These are phyloP conservation scores for Hippocampus zosterae DNA, from an alignment of 2,113 vertebrate genomes.

Conservation along the genomic window DNA sequence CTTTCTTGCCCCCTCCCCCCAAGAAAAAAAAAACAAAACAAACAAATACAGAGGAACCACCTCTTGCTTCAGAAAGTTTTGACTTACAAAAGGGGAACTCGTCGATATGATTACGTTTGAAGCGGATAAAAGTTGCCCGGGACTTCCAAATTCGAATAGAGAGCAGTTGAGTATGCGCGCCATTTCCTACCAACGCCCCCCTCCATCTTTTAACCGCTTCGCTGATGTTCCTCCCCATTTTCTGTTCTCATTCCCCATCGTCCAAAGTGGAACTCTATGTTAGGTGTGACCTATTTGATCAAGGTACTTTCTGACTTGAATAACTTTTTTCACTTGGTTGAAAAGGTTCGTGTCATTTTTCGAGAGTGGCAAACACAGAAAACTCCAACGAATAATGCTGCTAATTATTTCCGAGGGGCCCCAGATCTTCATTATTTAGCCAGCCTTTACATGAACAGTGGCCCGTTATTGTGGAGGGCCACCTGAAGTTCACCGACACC, in stretches of 20 bases:
- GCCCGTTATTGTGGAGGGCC: too few species aligned
- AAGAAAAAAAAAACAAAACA: not conserved
- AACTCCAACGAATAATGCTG: too few species aligned
- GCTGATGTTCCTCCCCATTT: not conserved
- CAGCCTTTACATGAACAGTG: too few species aligned
- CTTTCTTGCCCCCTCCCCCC: not conserved
- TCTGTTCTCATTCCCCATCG: not conserved
- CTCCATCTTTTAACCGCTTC: not conserved
- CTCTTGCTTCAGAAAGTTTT: not conserved
- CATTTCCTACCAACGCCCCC: conserved; percentile 5
- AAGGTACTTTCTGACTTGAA: too few species aligned
- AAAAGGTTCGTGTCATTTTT: too few species aligned
- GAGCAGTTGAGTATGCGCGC: conserved; percentile 13
- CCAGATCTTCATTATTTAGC: too few species aligned
- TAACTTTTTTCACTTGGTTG: too few species aligned
- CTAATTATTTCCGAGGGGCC: too few species aligned
- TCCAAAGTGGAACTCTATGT: not conserved
- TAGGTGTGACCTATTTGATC: too few species aligned
- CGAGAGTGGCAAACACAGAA: too few species aligned
- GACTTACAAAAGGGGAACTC: too few species aligned
- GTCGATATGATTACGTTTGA: not conserved
- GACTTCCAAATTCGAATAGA: not conserved
- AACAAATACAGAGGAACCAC: not conserved
- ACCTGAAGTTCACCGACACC: too few species aligned
- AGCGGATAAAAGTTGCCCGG: not conserved